A percentile compares a stretch with the other conserved stretches of the same genome.
These are phyloP conservation scores for Drosophila nr. perissopoda DNA, from an alignment of 2,888 invertebrate genomes.

Conservation along the genomic window DNA sequence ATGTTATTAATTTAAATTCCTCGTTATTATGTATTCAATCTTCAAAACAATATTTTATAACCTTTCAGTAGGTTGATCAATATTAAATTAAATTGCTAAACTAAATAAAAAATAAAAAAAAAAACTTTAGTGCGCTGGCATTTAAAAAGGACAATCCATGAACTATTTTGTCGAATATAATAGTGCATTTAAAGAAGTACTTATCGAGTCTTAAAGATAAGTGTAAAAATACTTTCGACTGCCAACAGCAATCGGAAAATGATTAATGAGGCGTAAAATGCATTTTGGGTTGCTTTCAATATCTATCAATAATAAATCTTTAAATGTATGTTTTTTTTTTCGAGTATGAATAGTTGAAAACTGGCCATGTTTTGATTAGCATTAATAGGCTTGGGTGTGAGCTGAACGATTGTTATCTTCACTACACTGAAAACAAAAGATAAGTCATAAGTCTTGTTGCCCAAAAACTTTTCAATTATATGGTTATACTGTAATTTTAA, in stretches of 20 bases:
- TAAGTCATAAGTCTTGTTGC: not conserved
- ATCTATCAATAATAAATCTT: not conserved
- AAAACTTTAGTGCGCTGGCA: not conserved
- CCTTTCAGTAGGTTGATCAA: too few species aligned
- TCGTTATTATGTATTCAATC: too few species aligned
- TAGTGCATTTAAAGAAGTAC: not conserved
- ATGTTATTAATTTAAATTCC: too few species aligned
- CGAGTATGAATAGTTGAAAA: not conserved
- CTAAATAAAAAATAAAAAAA: too few species aligned
- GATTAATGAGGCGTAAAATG: not conserved
- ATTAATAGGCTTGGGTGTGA: not conserved
- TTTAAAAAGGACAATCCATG: not conserved
- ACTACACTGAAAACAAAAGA: too few species aligned
- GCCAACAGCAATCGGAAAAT: not conserved
- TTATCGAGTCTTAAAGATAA: not conserved
- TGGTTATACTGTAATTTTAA: conserved; percentile 23
- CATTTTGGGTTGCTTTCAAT: not conserved
- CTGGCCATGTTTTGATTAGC: not conserved
- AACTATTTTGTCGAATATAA: not conserved
- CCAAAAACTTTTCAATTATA: not conserved
- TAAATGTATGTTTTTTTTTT: too few species aligned
- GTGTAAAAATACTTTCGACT: not conserved
- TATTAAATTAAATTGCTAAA: too few species aligned
- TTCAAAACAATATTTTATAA: too few species aligned
- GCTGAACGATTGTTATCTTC: not conserved